phyloP scores from a whole-genome alignment of 2,888 invertebrate genomes.

The Agrochola circellaris region DNA sequence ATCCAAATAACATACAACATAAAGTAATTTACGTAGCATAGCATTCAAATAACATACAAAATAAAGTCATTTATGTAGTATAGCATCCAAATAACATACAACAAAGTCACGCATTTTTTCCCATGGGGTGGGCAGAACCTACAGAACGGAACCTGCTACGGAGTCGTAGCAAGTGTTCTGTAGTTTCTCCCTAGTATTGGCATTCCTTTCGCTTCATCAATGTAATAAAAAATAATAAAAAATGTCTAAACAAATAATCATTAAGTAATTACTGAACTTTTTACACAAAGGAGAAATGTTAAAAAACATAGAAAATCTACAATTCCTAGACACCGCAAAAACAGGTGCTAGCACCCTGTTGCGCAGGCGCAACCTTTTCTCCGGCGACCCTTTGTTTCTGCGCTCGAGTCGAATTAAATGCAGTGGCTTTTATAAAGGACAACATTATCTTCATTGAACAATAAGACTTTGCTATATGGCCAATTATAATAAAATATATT shows the following conservation, averaged over 20 bases:
- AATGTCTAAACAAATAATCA: not conserved
- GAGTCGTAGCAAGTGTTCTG: too few species aligned
- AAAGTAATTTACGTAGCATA: too few species aligned
- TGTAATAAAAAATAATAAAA: not conserved
- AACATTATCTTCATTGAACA: slow-evolving; percentile 5
- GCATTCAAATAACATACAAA: too few species aligned
- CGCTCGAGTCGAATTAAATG: slow-evolving; percentile 21
- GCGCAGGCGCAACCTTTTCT: slow-evolving; percentile 75
- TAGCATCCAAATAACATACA: too few species aligned
- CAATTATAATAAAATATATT: slow-evolving; percentile 7
- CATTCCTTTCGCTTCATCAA: not conserved
- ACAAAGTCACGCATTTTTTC: too few species aligned
- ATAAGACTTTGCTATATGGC: too few species aligned
- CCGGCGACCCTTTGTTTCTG: slow-evolving; percentile 73
- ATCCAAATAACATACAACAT: too few species aligned
- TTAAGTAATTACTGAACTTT: slow-evolving; percentile 8
- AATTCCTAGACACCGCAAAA: slow-evolving; percentile 11
- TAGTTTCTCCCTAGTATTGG: not conserved
- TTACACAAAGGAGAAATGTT: slow-evolving; percentile 1
- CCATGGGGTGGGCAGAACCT: too few species aligned
- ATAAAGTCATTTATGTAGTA: too few species aligned
- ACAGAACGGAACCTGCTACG: too few species aligned
- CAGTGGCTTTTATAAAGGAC: slow-evolving; percentile 9
- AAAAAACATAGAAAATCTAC: slow-evolving; percentile 9
- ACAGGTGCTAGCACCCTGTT: slow-evolving; percentile 74